A percentile compares a stretch with the other conserved stretches of the same genome.
phyloP scores from a whole-genome alignment of 2,888 invertebrate species.

The Oxyteleia sp. region DNA sequence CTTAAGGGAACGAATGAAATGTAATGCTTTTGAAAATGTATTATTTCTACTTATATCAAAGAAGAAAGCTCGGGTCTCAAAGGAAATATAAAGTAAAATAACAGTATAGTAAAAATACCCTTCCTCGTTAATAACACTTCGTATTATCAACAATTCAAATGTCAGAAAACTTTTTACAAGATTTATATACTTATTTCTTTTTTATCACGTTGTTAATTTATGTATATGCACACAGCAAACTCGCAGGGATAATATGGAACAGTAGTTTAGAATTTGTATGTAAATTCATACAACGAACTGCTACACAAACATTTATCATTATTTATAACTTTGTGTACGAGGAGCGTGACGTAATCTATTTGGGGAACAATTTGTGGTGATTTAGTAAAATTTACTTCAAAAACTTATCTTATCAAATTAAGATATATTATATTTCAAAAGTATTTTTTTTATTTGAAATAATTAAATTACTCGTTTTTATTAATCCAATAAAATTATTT shows the following conservation, averaged over 20 bases:
- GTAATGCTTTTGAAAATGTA: conserved; percentile 56
- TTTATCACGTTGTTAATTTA: not conserved
- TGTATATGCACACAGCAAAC: not conserved
- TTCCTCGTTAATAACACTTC: not conserved
- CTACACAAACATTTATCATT: too few species aligned
- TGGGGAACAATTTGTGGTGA: too few species aligned
- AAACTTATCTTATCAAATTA: too few species aligned
- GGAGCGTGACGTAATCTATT: too few species aligned
- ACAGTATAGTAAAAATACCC: too few species aligned
- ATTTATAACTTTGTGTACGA: too few species aligned
- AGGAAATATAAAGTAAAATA: conserved; percentile 70
- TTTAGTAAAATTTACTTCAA: too few species aligned
- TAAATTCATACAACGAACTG: not conserved
- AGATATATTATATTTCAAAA: too few species aligned
- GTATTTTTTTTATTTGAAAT: too few species aligned
- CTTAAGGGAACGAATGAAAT: conserved; percentile 47
- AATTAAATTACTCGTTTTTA: too few species aligned
- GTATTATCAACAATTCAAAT: not conserved
- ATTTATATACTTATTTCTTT: not conserved
- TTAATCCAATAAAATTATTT: too few species aligned
- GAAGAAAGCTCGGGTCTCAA: conserved; percentile 55
- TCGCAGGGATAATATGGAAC: not conserved
- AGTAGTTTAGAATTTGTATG: not conserved
- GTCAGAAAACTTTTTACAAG: not conserved
- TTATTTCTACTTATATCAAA: conserved; percentile 63